A percentile compares a stretch with the other conserved stretches of the same genome.
Conservation (phyloP, 2,797 vertebrate genomes). For the Xiphorhynchus erythropygius region DNA sequence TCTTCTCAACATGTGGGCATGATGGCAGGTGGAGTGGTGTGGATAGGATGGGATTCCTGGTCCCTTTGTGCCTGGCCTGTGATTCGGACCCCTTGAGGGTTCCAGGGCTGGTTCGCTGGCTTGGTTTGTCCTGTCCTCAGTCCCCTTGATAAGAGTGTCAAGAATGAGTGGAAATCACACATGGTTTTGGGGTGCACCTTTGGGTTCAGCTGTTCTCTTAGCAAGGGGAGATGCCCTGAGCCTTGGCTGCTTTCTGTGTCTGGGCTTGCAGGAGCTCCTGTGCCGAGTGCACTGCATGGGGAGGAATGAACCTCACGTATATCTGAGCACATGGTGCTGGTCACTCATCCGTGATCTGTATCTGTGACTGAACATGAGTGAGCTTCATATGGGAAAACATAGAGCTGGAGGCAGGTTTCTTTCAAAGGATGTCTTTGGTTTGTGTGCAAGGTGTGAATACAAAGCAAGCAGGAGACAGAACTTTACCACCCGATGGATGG, state of each 20-base stretch:
- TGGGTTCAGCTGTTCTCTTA: neutral
- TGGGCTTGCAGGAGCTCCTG: neutral
- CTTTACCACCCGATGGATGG: neutral
- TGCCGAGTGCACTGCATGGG: fast-evolving
- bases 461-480: neutral
- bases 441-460: neutral
- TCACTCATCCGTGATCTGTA: neutral
- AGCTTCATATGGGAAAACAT: neutral
- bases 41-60: neutral
- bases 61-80: fast-evolving
- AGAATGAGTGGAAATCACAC: neutral
- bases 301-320: fast-evolving
- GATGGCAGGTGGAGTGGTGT: fast-evolving
- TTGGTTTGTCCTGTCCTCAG: neutral
- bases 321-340: neutral
- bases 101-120: neutral
- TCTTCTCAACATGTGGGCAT: fast-evolving
- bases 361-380: neutral
- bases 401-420: neutral
- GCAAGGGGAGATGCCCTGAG: neutral
- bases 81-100: neutral
- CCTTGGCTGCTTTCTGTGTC: fast-evolving
- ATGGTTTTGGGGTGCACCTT: fast-evolving
- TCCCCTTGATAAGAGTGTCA: neutral
- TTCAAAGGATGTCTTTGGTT: neutral